Conservation (phyloP, 2,888 invertebrate genomes). For the Mechanitis messenoides region DNA sequence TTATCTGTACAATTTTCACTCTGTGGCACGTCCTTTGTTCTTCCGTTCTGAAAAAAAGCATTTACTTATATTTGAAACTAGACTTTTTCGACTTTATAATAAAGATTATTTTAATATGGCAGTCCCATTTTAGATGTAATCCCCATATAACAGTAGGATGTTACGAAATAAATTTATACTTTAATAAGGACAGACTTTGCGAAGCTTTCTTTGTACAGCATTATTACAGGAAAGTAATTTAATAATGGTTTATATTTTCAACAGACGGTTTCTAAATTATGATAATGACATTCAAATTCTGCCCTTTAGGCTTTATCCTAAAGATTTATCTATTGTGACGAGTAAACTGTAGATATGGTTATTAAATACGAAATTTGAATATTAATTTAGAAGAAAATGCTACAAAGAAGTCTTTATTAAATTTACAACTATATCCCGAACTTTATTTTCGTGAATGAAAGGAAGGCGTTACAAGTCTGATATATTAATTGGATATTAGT, state of each 20-base stretch:
- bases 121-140: constrained; percentile 13
- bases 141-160: constrained; percentile 10
- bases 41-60: constrained; percentile 16
- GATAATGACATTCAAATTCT: not conserved
- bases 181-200: constrained; percentile 23
- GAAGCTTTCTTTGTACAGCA: constrained; percentile 12
- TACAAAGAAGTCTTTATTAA: too few relatives aligned
- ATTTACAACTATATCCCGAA: too few relatives aligned
- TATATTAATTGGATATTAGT: too few relatives aligned
- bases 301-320: not conserved
- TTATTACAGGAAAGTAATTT: constrained; percentile 8
- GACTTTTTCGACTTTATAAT: not conserved
- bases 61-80: constrained; percentile 7
- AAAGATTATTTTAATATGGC: constrained; percentile 10
- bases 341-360: too few relatives aligned
- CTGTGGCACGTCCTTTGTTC: constrained; percentile 25
- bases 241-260: not conserved
- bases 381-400: too few relatives aligned
- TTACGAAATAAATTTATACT: constrained; percentile 19
- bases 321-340: not conserved
- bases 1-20: constrained; percentile 20
- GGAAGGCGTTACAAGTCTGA: too few relatives aligned
- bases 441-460: too few relatives aligned
- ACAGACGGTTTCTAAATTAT: not conserved
- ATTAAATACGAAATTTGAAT: too few relatives aligned